Base-by-base conservation (phyloP, 2,797 vertebrate species). In the Falco peregrinus region DNA sequence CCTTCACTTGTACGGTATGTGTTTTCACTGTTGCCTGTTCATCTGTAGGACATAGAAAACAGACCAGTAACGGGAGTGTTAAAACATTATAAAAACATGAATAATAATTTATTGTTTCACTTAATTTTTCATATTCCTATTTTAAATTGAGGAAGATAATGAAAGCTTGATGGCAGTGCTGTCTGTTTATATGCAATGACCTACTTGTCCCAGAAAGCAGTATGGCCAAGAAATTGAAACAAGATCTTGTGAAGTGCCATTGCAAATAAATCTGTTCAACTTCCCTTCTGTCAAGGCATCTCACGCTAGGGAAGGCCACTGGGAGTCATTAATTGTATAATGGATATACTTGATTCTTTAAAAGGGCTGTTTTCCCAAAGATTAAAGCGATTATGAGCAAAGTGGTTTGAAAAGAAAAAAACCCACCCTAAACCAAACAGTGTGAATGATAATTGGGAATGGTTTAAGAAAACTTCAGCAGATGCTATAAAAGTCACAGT, bases 231-330 rank as follows among this genome's bases (percentile, higher is more conserved):
- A 94, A 97, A 96, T 95, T 95, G 95, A 96, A 97, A 96, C 79
- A 96, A 96, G 96, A 96, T 80, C 96, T 92, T 85, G 65, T 73
- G 69, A 95, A 95, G 94, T 96, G 94, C 95, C 93, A 94, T 91
- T 91, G 96, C 94, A 95, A 95, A 95, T 97, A 97, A 97, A 97
- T 97, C 95, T 96, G 94, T 82, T 96, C 89, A 26, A 92, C 93
- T 95, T 95, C 96, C 96, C 93, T 80, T 93, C 94, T 96, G 96
- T 96, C 94, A 94, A 95, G 87, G 84, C 95, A 76, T 95, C 95
- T 96, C 94, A 89, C 57, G 79, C 95, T 96, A 93, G 90, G 74
- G 68, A 87, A 96, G 92, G 90, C 96, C 96, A 63, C 92, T 97
- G 96, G 96, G 96, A 96, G 94, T 85, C 94, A 91, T 96, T 94